Percentiles rank a stretch among this genome's conserved stretches.
These are phyloP conservation scores for Caenorhabditis uteleia DNA, from an alignment of 2,888 invertebrate species.

Conservation along the genomic window DNA sequence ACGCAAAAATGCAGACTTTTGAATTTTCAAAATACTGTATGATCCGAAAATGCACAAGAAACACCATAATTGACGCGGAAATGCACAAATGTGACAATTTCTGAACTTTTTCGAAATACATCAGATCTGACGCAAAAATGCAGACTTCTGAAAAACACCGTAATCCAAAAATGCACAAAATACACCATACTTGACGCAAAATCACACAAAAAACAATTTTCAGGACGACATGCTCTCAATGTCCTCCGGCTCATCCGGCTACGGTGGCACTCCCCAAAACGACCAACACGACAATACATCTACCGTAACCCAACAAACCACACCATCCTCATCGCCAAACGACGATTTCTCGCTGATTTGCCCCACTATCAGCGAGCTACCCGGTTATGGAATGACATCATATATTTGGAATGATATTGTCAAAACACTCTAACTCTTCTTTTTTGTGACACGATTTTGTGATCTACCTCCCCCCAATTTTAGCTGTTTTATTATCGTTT, in stretches of 20 bases:
- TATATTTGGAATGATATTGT: no score
- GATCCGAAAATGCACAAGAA: slow-evolving; percentile 1
- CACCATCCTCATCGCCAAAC: neutral
- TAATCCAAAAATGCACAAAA: neutral
- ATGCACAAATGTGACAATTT: no score
- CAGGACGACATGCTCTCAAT: slow-evolving; percentile 61
- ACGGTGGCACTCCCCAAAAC: slow-evolving; percentile 20
- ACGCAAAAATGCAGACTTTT: no score
- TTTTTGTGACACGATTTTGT: no score
- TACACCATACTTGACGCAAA: slow-evolving; percentile 2
- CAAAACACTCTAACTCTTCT: no score
- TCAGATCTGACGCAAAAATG: no score
- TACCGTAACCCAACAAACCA: neutral
- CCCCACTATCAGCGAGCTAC: slow-evolving; percentile 21
- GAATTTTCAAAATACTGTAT: no score
- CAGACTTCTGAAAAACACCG: neutral
- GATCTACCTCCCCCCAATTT: no score
- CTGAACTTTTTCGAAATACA: neutral
- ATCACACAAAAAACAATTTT: slow-evolving; percentile 8
- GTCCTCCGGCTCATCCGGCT: slow-evolving; percentile 55
- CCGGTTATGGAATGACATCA: neutral
- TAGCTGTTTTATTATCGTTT: no score
- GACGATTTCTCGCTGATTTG: slow-evolving; percentile 32
- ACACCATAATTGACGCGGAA: no score
- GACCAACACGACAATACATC: neutral